Percentiles rank a stretch among this genome's conserved stretches.
phyloP scores from a whole-genome alignment of 2,113 vertebrate species.

The Stigmatopora argus region DNA sequence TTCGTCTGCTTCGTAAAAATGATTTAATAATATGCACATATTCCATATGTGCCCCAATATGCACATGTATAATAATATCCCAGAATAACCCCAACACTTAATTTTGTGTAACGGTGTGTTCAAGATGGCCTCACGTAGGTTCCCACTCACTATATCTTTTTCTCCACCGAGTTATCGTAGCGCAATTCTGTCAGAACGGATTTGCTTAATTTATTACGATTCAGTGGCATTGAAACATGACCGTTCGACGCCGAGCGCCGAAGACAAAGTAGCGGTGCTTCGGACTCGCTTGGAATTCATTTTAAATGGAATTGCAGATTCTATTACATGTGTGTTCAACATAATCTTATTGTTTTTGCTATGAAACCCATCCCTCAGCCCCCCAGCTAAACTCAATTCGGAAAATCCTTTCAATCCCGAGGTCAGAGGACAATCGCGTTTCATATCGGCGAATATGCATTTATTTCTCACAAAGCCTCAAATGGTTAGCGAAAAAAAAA shows the following conservation, averaged over 20 bases:
- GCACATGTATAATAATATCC: too few relatives aligned
- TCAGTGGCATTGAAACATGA: too few relatives aligned
- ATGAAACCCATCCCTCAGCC: background rate
- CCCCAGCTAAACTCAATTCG: background rate
- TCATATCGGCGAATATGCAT: slow-evolving; percentile 1
- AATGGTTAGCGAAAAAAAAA: background rate
- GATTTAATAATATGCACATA: too few relatives aligned
- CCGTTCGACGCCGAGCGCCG: background rate
- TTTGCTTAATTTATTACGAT: too few relatives aligned
- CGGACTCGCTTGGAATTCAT: slow-evolving; percentile 4
- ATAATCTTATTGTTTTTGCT: slow-evolving; percentile 14
- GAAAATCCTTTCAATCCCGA: slow-evolving; percentile 27
- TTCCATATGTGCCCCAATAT: too few relatives aligned
- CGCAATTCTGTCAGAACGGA: too few relatives aligned
- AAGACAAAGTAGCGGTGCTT: background rate
- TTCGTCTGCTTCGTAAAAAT: too few relatives aligned
- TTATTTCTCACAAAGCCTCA: background rate
- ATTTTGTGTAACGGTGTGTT: too few relatives aligned
- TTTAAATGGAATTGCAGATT: slow-evolving; percentile 7
- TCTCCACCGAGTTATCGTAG: too few relatives aligned
- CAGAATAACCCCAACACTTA: too few relatives aligned
- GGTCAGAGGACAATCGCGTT: slow-evolving; percentile 12
- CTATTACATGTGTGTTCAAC: slow-evolving; percentile 12
- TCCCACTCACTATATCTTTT: too few relatives aligned
- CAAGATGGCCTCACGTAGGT: too few relatives aligned